Evolutionary conservation across 1,140 invertebrate genomes (phyloP), one percentile per base, ranked within the genome.

Genomic region (Drosophila tropicalis): DNA sequence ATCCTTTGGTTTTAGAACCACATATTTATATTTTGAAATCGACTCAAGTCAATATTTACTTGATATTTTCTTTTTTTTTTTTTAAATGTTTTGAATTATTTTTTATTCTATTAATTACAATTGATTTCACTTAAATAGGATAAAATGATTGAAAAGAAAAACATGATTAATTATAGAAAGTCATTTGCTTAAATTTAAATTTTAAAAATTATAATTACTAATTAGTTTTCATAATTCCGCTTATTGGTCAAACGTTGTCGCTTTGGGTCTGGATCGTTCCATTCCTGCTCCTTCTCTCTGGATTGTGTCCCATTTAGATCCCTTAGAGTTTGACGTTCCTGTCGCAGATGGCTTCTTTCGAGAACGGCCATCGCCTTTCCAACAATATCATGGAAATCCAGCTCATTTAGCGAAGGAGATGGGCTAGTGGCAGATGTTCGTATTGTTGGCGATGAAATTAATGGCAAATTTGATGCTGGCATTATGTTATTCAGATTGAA

Each of bases 341-440:
- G 51, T 3, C 65, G 39, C 10, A 63, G 13, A 15, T 39, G 39
- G 7, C 13, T 57, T 19, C 51, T 78, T 17, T 54, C 41, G 10
- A 85, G 54, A 1, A 56, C 17, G 1, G 65, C 54, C 10, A 75
- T 63, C 1, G 82, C 82, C n/a, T 60, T 36, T 19, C 34, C 17
- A 4, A 85, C 29, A 17, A 85, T 64, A 13, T 70, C 19, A 1
- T 75, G 15, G 15, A 72, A 75, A 40, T 60, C 64, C 1, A 75
- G 36, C 25, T 65, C 10, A n/a, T 68, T 56, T 0, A 1, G 5
- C 12, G 32, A 10, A 13, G 12, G 22, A 4, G 17, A 19, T 5
- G 22, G 17, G 12, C 36, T 44, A 10, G n/a, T 55, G 19, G 41
- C 36, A n/a, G 36, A 4, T 44, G 7, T 4, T 29, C 29, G 29